A percentile compares a stretch with the other conserved stretches of the same genome.
phyloP scores from a whole-genome alignment of 2,113 vertebrate species.

The Bambusicola thoracicus region DNA sequence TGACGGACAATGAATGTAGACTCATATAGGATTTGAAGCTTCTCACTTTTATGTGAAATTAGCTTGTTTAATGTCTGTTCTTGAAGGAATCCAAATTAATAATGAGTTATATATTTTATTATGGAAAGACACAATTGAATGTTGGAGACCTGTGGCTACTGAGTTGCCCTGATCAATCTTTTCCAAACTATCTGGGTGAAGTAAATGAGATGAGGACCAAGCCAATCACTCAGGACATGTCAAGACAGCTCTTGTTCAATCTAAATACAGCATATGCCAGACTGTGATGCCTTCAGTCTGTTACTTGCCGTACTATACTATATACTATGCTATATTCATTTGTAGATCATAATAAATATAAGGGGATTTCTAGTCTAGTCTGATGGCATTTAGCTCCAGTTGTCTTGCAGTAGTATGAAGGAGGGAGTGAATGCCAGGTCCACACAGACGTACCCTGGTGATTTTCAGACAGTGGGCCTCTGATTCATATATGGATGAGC shows the following conservation, averaged over 20 bases:
- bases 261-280: neutral
- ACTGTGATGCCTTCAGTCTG: neutral
- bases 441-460: neutral
- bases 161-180: neutral
- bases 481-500: neutral
- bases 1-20: neutral
- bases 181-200: neutral
- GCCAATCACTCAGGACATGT: rapidly evolving
- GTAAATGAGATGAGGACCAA: neutral
- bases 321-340: neutral
- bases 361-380: neutral
- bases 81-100: neutral
- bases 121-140: neutral
- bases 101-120: neutral
- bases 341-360: neutral
- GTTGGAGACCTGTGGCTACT: neutral
- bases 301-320: too few relatives aligned
- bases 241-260: neutral
- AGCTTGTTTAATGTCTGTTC: neutral
- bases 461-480: neutral
- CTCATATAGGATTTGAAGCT: neutral
- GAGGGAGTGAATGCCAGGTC: neutral
- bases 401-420: neutral
- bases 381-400: neutral
- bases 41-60: neutral